A percentile compares a stretch with the other conserved stretches of the same genome.
phyloP scores from a whole-genome alignment of 2,113 vertebrate species.

The Nestor notabilis region DNA sequence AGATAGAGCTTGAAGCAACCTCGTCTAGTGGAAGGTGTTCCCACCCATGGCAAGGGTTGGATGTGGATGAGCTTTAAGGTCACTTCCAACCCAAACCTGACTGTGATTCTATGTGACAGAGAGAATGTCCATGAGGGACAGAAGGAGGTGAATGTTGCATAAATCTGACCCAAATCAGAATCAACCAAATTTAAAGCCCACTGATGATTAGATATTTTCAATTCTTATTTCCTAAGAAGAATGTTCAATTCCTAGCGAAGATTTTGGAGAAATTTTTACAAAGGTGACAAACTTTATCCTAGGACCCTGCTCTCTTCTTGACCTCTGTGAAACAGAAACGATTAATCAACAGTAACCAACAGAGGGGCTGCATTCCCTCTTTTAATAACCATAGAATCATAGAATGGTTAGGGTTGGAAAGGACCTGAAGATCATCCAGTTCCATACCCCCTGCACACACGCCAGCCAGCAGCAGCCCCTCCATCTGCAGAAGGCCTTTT shows the following conservation, averaged over 20 bases:
- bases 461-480: neutral
- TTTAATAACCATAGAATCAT: neutral
- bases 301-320: neutral
- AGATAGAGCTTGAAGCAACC: no score
- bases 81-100: no score
- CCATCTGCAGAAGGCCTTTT: neutral
- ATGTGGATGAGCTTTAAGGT: no score
- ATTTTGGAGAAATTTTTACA: neutral
- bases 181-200: neutral
- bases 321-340: accelerated
- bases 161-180: neutral
- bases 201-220: neutral
- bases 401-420: neutral
- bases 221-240: neutral
- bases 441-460: neutral
- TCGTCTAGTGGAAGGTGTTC: no score
- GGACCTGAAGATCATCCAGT: neutral
- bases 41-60: no score
- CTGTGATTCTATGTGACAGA: neutral
- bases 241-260: neutral
- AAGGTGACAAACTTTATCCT: neutral
- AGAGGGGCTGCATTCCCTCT: neutral
- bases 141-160: neutral
- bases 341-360: neutral
- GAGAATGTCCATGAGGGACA: neutral